A percentile compares a stretch with the other conserved stretches of the same genome.
Conservation (phyloP, 2,888 invertebrate genomes). For the Drosophila lutescens region DNA sequence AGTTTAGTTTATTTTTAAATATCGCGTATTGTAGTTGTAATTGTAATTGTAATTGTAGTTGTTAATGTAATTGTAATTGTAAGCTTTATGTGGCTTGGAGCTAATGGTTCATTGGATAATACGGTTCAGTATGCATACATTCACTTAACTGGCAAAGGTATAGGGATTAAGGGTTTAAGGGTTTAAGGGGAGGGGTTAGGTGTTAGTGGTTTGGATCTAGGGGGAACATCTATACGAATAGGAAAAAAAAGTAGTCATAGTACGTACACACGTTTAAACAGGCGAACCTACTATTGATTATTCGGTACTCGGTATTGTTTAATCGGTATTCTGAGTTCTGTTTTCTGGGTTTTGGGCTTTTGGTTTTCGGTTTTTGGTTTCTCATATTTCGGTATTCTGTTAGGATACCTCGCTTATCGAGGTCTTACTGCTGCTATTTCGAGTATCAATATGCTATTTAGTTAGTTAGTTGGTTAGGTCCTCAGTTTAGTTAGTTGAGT, state of each 20-base stretch:
- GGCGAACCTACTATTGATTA: conserved; percentile 29
- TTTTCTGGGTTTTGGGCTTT: conserved; percentile 13
- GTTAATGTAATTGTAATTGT: conserved; percentile 63
- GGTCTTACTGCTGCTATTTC: conserved; percentile 42
- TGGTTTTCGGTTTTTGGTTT: conserved; percentile 16
- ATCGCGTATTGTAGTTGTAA: conserved; percentile 28
- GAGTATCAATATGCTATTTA: conserved; percentile 46
- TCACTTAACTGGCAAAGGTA: conserved; percentile 35
- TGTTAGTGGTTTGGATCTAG: neutral
- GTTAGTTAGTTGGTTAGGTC: conserved; percentile 39
- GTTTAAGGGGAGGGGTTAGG: neutral
- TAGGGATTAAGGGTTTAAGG: neutral
- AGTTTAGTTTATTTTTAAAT: conserved; percentile 48
- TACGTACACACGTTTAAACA: conserved; percentile 19
- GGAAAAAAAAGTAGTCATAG: conserved; percentile 20
- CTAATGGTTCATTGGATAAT: conserved; percentile 78
- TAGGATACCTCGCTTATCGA: conserved; percentile 15
- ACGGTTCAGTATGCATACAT: conserved; percentile 46
- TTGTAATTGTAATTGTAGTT: conserved; percentile 32
- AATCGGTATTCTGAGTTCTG: conserved; percentile 19
- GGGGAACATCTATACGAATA: conserved; percentile 18
- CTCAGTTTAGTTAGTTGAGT: conserved; percentile 30
- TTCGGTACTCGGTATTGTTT: conserved; percentile 13
- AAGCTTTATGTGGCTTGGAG: conserved; percentile 78
- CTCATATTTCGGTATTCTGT: conserved; percentile 18